phyloP scores from a whole-genome alignment of 1,140 invertebrate genomes.

The Habropoda laboriosa region DNA sequence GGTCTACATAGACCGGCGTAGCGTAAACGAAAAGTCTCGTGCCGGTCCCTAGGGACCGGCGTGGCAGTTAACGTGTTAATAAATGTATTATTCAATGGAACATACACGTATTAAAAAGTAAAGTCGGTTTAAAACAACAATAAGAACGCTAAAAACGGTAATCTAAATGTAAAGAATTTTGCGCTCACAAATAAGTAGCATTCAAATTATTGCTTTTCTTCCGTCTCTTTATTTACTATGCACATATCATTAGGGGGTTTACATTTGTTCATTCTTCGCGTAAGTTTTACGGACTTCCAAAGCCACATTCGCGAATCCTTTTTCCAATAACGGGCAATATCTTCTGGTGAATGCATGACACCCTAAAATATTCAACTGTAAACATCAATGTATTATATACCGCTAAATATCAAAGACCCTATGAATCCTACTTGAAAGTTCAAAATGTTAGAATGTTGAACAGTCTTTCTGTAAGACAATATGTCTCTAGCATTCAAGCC shows the following conservation, averaged over 20 bases:
- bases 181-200: not conserved
- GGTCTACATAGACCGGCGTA: no score
- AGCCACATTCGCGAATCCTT: slow-evolving; percentile 86
- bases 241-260: slow-evolving; percentile 3
- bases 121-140: not conserved
- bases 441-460: slow-evolving; percentile 73
- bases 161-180: not conserved
- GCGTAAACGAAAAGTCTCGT: no score
- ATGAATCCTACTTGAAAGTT: slow-evolving; percentile 73
- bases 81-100: not conserved
- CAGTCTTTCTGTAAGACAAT: slow-evolving; percentile 66
- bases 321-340: slow-evolving; percentile 84
- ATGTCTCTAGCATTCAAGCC: slow-evolving; percentile 73
- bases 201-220: slow-evolving; percentile 1
- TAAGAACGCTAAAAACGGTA: not conserved
- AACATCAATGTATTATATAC: not conserved
- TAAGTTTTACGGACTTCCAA: slow-evolving; percentile 82
- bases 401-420: not conserved
- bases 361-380: slow-evolving; percentile 66
- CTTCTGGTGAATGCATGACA: slow-evolving; percentile 74
- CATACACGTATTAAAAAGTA: slow-evolving; percentile 14
- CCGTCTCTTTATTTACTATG: not conserved
- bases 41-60: no score
- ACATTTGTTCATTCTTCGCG: slow-evolving; percentile 61
- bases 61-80: no score